Percentiles rank a stretch among this genome's conserved stretches.
These are phyloP conservation scores for Neopipo cinnamomea DNA, from an alignment of 2,113 vertebrate genomes.

Conservation along the genomic window DNA sequence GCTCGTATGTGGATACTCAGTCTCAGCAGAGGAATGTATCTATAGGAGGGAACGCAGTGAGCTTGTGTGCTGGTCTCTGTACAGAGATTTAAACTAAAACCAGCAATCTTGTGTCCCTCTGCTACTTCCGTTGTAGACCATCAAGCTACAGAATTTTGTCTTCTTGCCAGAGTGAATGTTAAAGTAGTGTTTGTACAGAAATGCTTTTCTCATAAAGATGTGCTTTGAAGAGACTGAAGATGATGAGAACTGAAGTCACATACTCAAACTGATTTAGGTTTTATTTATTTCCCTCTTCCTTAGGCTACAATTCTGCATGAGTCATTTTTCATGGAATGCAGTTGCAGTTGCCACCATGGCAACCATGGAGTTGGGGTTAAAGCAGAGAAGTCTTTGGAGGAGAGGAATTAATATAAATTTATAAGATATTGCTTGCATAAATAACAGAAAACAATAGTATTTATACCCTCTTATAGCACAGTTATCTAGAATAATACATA, in stretches of 20 bases:
- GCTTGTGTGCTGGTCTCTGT: not conserved
- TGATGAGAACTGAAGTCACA: not conserved
- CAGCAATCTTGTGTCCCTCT: not conserved
- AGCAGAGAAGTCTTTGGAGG: not conserved
- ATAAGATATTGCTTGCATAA: constrained; percentile 50
- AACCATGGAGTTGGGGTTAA: not conserved
- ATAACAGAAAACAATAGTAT: constrained; percentile 57
- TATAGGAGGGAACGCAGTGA: not conserved
- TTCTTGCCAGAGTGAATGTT: not conserved
- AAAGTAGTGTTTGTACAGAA: not conserved
- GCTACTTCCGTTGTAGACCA: not conserved
- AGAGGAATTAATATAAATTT: constrained; percentile 36
- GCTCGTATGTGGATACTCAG: fast-evolving
- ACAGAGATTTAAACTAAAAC: not conserved
- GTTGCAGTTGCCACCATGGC: not conserved
- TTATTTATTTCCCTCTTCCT: constrained; percentile 55
- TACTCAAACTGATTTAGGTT: not conserved
- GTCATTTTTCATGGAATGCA: constrained; percentile 36
- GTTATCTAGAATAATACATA: not conserved
- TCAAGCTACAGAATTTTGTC: not conserved
- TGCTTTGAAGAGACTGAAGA: not conserved
- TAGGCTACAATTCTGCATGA: constrained; percentile 25
- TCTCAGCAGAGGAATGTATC: not conserved
- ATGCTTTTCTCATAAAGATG: not conserved
- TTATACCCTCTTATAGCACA: not conserved